These are phyloP conservation scores for Himalopsyche anomala DNA, from an alignment of 2,888 invertebrate species.

Conservation along the genomic window DNA sequence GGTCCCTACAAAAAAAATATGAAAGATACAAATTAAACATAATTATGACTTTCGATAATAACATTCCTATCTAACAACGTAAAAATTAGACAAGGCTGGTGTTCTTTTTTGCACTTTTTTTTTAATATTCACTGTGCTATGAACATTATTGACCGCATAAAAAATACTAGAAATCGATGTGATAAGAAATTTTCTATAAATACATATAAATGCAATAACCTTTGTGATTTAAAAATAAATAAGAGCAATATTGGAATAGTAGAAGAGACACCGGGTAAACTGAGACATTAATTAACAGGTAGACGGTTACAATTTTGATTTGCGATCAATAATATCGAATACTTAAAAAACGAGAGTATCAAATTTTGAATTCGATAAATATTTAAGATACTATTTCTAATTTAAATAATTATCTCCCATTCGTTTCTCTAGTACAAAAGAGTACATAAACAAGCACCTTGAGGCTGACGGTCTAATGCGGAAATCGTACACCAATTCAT, in stretches of 20 bases:
- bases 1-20: constrained; percentile 41
- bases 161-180: not conserved
- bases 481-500: constrained; percentile 14
- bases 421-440: constrained; percentile 38
- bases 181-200: not conserved
- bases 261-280: not conserved
- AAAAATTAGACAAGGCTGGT: constrained; percentile 37
- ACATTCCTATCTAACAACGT: constrained; percentile 18
- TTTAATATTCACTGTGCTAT: constrained; percentile 27
- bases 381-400: constrained; percentile 21
- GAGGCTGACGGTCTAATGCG: constrained; percentile 25
- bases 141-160: constrained; percentile 25
- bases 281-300: not conserved
- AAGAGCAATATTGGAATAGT: constrained; percentile 16
- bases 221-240: constrained; percentile 14
- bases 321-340: constrained; percentile 32
- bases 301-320: not conserved
- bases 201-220: not conserved
- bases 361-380: constrained; percentile 35
- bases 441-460: constrained; percentile 42
- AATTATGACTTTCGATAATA: constrained; percentile 44
- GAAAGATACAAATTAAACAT: constrained; percentile 38
- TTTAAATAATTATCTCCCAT: constrained; percentile 35
- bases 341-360: constrained; percentile 6
- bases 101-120: constrained; percentile 38